Base-by-base conservation (phyloP, 2,888 invertebrate genomes). In the Arge pagana region DNA sequence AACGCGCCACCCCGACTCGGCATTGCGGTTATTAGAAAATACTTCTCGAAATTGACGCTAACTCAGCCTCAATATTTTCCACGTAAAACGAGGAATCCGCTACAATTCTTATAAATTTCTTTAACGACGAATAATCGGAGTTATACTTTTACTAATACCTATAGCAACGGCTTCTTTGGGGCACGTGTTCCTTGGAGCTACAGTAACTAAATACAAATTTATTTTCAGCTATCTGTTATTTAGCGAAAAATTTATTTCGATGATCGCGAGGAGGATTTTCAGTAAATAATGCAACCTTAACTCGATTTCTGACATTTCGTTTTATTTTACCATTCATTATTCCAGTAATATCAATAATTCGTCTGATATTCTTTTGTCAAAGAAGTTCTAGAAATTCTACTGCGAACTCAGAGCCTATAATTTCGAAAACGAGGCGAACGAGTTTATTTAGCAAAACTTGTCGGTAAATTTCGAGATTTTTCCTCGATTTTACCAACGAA, bases 161-260 rank as follows among this genome's bases (percentile, higher is more conserved):
- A 90, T 90, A 83, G 84, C 77, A 67, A 85, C 87, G 41, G 87
- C 87, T 16, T 90, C 90, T 74, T 78, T 89, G 80, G 89, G 89
- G 0, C 90, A 90, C 79, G 87, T 89, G 0, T 59, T 89, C 66
- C 88, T 88, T 1, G 89, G 89, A 77, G 88, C 88, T 4, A 88
- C 90, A 85, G 90, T 90, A 83, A 89, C 88, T 89, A n/a, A 89
- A 88, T 83, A 88, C 87, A 24, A 89, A 88, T 68, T 64, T 90
- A 63, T 55, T 89, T 56, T 88, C 89, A 0, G 86, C 87, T 2
- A 82, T 89, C 7, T 88, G 89, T 0, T 87, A 84, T 60, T 65
- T 88, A 77, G 88, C 87, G 8, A 75, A 68, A 52, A 72, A 68
- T 57, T 64, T 89, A 77, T 85, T 88, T 1, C 79, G 82, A 77